Conservation (phyloP, 2,888 invertebrate genomes). For the Pyrrhia umbra region DNA sequence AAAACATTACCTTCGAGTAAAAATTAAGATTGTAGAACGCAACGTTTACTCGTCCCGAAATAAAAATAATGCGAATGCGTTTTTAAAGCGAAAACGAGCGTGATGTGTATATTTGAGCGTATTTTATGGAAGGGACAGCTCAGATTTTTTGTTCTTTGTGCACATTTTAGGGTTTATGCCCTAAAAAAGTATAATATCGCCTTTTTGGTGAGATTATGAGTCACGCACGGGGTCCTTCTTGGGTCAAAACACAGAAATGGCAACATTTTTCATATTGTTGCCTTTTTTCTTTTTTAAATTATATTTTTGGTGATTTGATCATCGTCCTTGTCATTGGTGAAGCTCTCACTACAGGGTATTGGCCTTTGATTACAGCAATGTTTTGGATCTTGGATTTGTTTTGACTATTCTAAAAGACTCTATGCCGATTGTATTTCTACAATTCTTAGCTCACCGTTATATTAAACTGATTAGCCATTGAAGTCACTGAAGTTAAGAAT, state of each 20-base stretch:
- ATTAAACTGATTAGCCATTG: too few relatives aligned
- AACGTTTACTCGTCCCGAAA: constrained; percentile 31
- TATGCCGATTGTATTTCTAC: background rate
- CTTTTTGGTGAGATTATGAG: constrained; percentile 54
- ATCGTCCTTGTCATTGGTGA: constrained; percentile 3
- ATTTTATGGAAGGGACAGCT: constrained; percentile 54
- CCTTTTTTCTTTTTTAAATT: constrained; percentile 24
- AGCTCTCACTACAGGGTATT: constrained; percentile 12
- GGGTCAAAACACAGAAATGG: constrained; percentile 42
- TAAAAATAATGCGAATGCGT: constrained; percentile 43
- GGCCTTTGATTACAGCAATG: constrained; percentile 6
- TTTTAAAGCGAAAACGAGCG: constrained; percentile 55
- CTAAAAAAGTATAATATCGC: constrained; percentile 50
- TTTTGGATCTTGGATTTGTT: background rate
- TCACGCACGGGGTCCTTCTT: constrained; percentile 32
- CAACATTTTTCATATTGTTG: constrained; percentile 36
- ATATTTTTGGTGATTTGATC: constrained; percentile 31
- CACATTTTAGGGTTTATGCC: constrained; percentile 48
- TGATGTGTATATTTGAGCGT: constrained; percentile 61
- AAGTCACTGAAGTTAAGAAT: too few relatives aligned
- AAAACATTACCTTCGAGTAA: constrained; percentile 37
- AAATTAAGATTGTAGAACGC: constrained; percentile 29
- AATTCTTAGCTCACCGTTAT: background rate
- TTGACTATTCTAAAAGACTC: background rate
- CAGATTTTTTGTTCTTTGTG: constrained; percentile 48